Evolutionary conservation across 2,113 vertebrate genomes (phyloP).

Genomic region (Paedocypris sp.): DNA sequence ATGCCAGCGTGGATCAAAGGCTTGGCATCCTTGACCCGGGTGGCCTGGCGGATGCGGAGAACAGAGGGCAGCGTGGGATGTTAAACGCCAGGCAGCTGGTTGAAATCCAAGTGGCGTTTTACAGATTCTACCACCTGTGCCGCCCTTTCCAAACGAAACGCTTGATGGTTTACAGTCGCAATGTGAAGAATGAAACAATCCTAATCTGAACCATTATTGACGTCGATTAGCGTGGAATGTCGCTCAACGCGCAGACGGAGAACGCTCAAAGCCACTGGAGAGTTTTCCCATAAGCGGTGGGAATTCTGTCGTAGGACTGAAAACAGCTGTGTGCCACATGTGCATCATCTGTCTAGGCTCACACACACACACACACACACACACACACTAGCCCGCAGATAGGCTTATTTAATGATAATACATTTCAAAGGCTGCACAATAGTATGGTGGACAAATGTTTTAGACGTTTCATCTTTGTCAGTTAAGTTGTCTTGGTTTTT

Average conservation of each 20-base stretch:
- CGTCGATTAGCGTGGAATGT: too few species aligned
- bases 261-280: background rate
- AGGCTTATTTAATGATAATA: too few species aligned
- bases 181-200: too few species aligned
- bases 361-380: background rate
- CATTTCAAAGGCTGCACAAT: too few species aligned
- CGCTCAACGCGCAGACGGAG: background rate
- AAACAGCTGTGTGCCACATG: slow-evolving; percentile 15
- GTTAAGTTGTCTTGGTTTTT: background rate
- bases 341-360: background rate
- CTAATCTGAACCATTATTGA: background rate
- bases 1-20: slow-evolving; percentile 2
- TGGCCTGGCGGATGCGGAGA: background rate
- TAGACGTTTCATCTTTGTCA: background rate
- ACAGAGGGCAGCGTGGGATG: background rate
- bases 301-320: slow-evolving; percentile 10
- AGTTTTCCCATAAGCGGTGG: background rate
- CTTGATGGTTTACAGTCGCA: background rate
- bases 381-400: too few species aligned
- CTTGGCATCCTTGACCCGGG: background rate
- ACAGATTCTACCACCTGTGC: too few species aligned
- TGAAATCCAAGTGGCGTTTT: slow-evolving; percentile 8
- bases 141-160: background rate
- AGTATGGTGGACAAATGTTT: too few species aligned
- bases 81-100: background rate